These are phyloP conservation scores for Porites evermanni DNA, from an alignment of 92 coral and sea anemone species.

Conservation along the genomic window DNA sequence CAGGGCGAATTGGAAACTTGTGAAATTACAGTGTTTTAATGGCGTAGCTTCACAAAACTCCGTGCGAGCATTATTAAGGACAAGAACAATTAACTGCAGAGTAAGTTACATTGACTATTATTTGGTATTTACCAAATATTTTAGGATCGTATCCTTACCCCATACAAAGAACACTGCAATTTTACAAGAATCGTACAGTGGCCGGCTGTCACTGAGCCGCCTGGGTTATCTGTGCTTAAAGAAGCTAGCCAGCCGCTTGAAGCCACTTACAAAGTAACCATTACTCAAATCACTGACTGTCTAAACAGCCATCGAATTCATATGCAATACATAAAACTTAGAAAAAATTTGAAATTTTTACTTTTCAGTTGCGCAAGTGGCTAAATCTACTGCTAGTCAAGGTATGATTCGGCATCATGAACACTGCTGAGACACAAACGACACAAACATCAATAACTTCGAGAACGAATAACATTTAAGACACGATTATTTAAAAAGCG, in stretches of 20 bases:
- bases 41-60: no score
- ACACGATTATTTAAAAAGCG: background rate
- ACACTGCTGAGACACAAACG: background rate
- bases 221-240: no score
- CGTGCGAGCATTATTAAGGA: no score
- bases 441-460: background rate
- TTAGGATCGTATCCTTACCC: no score
- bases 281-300: background rate
- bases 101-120: no score
- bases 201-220: no score
- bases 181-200: no score
- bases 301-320: background rate
- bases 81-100: no score
- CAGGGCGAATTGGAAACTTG: no score
- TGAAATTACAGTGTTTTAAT: no score
- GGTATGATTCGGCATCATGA: constrained; percentile 69
- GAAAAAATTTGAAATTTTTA: constrained; percentile 13
- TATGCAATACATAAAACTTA: background rate
- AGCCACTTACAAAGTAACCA: background rate
- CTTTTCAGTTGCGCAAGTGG: constrained; percentile 87
- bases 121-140: no score
- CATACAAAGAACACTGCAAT: no score
- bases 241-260: background rate
- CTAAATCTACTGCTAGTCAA: constrained; percentile 71
- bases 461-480: background rate